phyloP scores from a whole-genome alignment of 1,140 invertebrate genomes.

The Nixonia krombeini region DNA sequence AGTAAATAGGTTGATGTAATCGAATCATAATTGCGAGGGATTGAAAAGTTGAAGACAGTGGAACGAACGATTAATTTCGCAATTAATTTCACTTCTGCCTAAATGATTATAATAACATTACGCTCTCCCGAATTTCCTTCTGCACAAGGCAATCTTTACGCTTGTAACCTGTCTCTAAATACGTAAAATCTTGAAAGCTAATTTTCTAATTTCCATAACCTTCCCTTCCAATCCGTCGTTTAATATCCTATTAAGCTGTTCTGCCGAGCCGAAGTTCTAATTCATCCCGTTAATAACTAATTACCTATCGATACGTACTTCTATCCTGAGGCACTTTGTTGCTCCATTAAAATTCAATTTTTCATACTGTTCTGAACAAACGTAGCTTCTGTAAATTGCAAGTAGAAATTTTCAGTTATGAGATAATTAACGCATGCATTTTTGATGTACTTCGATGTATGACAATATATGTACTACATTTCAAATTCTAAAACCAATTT shows the following conservation, averaged over 20 bases:
- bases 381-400: slow-evolving; percentile 10
- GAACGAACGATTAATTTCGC: too few relatives aligned
- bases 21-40: too few relatives aligned
- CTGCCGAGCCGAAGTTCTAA: slow-evolving; percentile 43
- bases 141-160: background rate
- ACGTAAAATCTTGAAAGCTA: slow-evolving; percentile 49
- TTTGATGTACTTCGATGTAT: too few relatives aligned
- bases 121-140: too few relatives aligned
- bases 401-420: slow-evolving; percentile 8
- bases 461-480: too few relatives aligned
- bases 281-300: slow-evolving; percentile 60
- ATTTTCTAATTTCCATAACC: slow-evolving; percentile 64
- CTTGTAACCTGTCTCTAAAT: slow-evolving; percentile 9
- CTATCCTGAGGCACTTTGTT: slow-evolving; percentile 38
- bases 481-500: too few relatives aligned
- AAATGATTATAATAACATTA: too few relatives aligned
- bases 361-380: slow-evolving; percentile 32
- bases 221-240: slow-evolving; percentile 54
- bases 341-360: slow-evolving; percentile 31
- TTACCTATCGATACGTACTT: slow-evolving; percentile 50
- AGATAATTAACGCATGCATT: too few relatives aligned
- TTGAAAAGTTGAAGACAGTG: too few relatives aligned
- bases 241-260: slow-evolving; percentile 62
- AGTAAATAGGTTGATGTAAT: too few relatives aligned
- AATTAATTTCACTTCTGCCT: too few relatives aligned